phyloP scores from a whole-genome alignment of 2,113 vertebrate genomes.

The Pluvialis apricaria region DNA sequence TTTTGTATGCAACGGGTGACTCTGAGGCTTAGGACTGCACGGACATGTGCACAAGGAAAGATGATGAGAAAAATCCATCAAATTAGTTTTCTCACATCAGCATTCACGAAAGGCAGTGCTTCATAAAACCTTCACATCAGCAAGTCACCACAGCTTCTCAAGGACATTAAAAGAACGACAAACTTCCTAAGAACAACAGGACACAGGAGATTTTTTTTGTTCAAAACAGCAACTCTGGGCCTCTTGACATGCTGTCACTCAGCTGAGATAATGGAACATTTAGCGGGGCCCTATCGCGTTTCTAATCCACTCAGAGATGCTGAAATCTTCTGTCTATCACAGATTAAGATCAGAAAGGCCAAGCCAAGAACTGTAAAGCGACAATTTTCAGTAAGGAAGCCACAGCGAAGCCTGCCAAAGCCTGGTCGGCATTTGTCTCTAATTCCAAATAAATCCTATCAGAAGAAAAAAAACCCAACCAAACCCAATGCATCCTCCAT shows the following conservation, averaged over 20 bases:
- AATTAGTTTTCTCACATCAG: constrained; percentile 20
- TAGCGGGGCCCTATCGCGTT: neutral
- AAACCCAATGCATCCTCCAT: neutral
- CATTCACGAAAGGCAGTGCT: neutral
- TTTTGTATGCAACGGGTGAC: neutral
- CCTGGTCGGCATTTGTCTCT: neutral
- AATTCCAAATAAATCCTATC: neutral
- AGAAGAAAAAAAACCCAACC: neutral
- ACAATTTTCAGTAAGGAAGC: neutral
- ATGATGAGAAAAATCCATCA: constrained; percentile 27
- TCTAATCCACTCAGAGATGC: neutral
- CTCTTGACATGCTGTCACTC: neutral
- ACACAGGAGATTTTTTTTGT: neutral
- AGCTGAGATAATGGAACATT: neutral
- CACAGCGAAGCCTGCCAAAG: neutral
- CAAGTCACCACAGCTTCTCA: neutral
- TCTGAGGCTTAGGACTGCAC: neutral
- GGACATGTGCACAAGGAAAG: neutral
- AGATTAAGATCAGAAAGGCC: neutral
- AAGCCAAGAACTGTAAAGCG: neutral
- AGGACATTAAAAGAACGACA: neutral
- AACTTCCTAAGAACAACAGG: neutral
- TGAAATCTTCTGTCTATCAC: neutral
- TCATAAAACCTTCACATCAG: neutral
- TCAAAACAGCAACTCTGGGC: neutral